Conservation (phyloP, 1,140 invertebrate species). For the Aplysia californica region DNA sequence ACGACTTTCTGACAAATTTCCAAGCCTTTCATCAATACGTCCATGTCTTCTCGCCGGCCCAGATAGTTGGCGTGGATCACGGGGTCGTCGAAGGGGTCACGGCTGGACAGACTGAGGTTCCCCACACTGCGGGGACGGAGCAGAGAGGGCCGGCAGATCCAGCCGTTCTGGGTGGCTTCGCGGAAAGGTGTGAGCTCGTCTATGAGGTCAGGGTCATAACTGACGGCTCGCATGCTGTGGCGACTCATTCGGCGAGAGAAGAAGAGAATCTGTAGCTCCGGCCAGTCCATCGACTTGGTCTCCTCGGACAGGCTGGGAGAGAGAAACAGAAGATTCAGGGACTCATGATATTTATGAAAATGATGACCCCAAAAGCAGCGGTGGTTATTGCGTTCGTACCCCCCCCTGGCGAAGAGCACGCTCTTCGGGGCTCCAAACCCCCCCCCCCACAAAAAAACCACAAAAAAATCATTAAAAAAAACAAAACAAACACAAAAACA, state of each 20-base stretch:
- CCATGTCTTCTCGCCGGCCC: neutral
- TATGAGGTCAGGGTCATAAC: no score
- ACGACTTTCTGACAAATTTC: neutral
- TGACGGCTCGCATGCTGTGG: no score
- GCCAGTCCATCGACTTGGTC: constrained; percentile 28
- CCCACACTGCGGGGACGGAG: neutral
- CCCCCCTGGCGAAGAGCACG: no score
- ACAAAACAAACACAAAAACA: no score
- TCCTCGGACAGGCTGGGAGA: constrained; percentile 37
- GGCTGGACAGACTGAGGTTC: neutral
- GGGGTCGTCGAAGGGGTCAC: neutral
- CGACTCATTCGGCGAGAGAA: no score
- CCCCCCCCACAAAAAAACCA: neutral
- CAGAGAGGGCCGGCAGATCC: neutral
- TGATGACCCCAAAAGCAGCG: no score
- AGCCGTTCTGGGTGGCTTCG: neutral
- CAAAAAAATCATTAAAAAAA: no score
- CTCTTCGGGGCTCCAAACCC: no score
- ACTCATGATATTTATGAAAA: no score
- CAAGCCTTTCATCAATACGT: neutral
- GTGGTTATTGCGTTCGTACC: no score
- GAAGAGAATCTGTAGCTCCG: constrained; percentile 29
- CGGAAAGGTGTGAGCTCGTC: neutral
- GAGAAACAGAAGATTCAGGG: neutral
- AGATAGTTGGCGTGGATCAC: neutral